Evolutionary conservation across 2,888 invertebrate species (phyloP), one percentile per base, ranked within the genome.

Genomic region (Synergus gifuensis): DNA sequence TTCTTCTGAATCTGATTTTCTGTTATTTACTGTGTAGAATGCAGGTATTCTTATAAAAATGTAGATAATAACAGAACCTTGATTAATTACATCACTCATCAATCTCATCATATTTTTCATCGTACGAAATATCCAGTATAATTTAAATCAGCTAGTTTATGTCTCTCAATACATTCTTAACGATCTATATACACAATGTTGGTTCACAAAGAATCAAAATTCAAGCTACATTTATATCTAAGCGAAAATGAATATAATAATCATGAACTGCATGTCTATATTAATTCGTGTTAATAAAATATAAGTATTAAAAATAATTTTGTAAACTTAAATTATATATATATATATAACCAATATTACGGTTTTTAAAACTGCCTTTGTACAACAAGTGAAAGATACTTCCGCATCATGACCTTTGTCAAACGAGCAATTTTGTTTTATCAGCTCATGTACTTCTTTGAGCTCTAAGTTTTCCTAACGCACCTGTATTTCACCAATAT

Each of bases 381-480:
- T 28, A 28, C 28, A 28, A 28, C 28, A 46, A 69, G 7, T 46
- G 8, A 22, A 28, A 69, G 8, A 36, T 28, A 54, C 49, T 54
- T 73, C 54, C 49, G 69, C 46, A 73, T 54, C 28, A 73, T n/a
- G 54, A 54, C 49, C 69, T 69, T 69, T 54, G 69, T 54, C 22
- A 49, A 69, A 49, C 69, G n/a, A 49, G 49, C 49, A 54, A 69
- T 69, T 69, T 36, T 28, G 9, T 69, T 49, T 69, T 36, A 69
- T 69, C 49, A 69, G 69, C 8, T 28, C 22, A 46, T 1, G 46
- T 46, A 7, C 46, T 69, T 69, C 67, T 46, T 28, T 49, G 46
- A 73, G 46, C 3, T 28, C 28, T 28, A 54, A 36, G 14, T 11
- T 11, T 28, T 49, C 0, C 22, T 49, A 14, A 49, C 8, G 28